phyloP scores from a whole-genome alignment of 1,140 invertebrate species.

The Platyscapa corneri region DNA sequence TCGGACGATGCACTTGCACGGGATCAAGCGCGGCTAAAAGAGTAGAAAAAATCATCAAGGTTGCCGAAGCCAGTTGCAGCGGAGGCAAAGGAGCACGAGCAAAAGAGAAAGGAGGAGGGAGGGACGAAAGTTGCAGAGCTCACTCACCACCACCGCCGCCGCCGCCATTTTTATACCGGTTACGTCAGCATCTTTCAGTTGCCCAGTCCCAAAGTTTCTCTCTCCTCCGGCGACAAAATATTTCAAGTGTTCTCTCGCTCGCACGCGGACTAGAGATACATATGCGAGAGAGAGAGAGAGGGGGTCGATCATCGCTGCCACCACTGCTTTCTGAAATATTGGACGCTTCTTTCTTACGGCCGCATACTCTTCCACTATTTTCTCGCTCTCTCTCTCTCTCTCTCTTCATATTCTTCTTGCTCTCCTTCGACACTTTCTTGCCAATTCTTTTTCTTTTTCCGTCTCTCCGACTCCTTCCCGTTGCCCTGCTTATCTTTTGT shows the following conservation, averaged over 20 bases:
- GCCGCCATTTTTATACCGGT: constrained; percentile 65
- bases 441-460: constrained; percentile 28
- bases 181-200: constrained; percentile 73
- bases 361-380: constrained; percentile 59
- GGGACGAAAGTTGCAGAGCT: constrained; percentile 5
- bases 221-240: constrained; percentile 67
- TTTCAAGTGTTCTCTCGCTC: constrained; percentile 67
- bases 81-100: not conserved
- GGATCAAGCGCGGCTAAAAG: not conserved
- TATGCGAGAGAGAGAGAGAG: constrained; percentile 25
- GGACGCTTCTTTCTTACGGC: constrained; percentile 67
- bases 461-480: constrained; percentile 8
- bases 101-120: constrained; percentile 24
- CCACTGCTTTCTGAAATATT: constrained; percentile 67
- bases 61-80: not conserved
- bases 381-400: constrained; percentile 34
- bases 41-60: not conserved
- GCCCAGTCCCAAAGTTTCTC: constrained; percentile 55
- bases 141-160: not conserved
- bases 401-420: too few relatives aligned
- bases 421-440: constrained; percentile 7
- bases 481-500: too few relatives aligned
- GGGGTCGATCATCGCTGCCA: constrained; percentile 63
- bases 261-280: constrained; percentile 28
- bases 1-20: not conserved